Percentiles rank a stretch among this genome's conserved stretches.
These are phyloP conservation scores for Apodemia hepburni DNA, from an alignment of 2,888 invertebrate species.

Conservation along the genomic window DNA sequence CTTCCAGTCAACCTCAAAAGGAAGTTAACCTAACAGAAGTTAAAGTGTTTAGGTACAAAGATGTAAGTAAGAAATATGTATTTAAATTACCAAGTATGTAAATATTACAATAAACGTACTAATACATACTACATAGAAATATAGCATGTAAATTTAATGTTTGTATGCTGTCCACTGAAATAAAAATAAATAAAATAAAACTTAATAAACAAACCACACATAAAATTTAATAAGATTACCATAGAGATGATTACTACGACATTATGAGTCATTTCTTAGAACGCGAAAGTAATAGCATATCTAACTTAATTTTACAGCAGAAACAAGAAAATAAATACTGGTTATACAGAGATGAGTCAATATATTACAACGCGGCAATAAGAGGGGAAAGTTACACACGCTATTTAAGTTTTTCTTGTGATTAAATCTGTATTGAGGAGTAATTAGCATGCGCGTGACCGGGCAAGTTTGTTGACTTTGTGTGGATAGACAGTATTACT, in stretches of 20 bases:
- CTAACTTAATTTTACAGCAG: slow-evolving; percentile 1
- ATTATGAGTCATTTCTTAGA: background rate
- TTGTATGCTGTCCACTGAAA: too few relatives aligned
- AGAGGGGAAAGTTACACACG: slow-evolving; percentile 20
- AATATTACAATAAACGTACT: too few relatives aligned
- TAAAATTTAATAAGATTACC: too few relatives aligned
- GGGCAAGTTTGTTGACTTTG: slow-evolving; percentile 18
- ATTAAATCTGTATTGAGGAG: slow-evolving; percentile 16
- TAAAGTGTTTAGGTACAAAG: too few relatives aligned
- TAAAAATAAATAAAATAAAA: background rate
- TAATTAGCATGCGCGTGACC: slow-evolving; percentile 17
- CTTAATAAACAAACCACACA: background rate
- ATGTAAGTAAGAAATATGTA: too few relatives aligned
- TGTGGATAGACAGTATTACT: background rate
- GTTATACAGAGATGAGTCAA: slow-evolving; percentile 15
- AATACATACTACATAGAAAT: too few relatives aligned
- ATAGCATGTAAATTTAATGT: too few relatives aligned
- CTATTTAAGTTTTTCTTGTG: slow-evolving; percentile 16
- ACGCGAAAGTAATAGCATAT: slow-evolving; percentile 1
- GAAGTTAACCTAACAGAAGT: too few relatives aligned
- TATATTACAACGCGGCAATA: slow-evolving; percentile 11
- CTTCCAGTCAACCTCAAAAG: too few relatives aligned
- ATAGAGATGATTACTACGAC: background rate
- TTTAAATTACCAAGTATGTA: too few relatives aligned
- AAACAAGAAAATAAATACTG: slow-evolving; percentile 13